Conservation (phyloP, 2,797 vertebrate genomes). For the Chaetophractus vellerosus region DNA sequence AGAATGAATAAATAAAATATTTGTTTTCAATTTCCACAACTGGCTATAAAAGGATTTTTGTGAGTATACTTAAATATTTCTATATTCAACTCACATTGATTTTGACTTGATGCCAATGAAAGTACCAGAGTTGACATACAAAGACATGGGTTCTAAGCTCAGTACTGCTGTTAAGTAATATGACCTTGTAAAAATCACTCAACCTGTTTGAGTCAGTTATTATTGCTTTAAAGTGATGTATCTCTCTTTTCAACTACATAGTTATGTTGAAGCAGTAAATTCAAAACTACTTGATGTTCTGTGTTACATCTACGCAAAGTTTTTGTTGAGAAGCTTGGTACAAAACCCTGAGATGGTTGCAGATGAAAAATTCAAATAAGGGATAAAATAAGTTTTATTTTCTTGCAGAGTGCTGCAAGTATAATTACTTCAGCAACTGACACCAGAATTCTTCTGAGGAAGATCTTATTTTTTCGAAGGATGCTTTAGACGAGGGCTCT, state of each 20-base stretch:
- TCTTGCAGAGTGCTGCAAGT: not conserved
- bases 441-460: not conserved
- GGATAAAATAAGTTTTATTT: not conserved
- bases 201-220: not conserved
- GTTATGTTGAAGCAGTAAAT: conserved; percentile 45
- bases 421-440: not conserved
- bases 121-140: not conserved
- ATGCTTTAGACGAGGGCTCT: not conserved
- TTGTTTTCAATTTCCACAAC: not conserved
- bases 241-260: not conserved
- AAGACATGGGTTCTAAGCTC: conserved; percentile 4
- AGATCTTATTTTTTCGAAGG: conserved; percentile 6
- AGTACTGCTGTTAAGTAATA: not conserved
- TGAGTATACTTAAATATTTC: not conserved
- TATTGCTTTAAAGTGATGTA: not conserved
- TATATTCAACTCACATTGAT: not conserved
- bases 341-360: not conserved
- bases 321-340: not conserved
- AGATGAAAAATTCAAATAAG: conserved; percentile 22
- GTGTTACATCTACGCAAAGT: not conserved
- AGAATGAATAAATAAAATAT: conserved; percentile 34
- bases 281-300: not conserved
- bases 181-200: not conserved
- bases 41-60: not conserved
- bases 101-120: not conserved